Base-by-base conservation (phyloP, 1,140 invertebrate genomes). In the Drosophila truncata region DNA sequence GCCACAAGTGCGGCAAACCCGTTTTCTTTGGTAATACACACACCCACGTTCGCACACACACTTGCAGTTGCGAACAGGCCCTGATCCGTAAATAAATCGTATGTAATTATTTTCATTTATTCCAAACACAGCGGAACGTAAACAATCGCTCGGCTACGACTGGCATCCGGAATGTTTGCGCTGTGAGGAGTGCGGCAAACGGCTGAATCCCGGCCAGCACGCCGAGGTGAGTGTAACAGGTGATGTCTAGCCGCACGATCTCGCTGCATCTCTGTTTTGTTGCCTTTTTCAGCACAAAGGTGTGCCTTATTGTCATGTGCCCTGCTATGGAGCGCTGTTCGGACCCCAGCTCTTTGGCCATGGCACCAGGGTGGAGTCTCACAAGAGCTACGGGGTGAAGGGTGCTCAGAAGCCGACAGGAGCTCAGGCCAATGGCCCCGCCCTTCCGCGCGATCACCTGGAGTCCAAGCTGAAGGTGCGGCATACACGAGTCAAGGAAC, bases 141-240 rank as follows among this genome's bases (percentile, higher is more conserved):
- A 97, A 93, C 96, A 97, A 90, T 98, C 97, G 6, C 92, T 98
- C 47, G 97, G 97, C 23, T 98, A 98, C 91, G 97, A 98, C 91
- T 98, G 97, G 97, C 97, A 98, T 95, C 96, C 97, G 49, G 96
- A 97, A 92, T 98, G 97, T 94, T 94, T 98, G 72, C 94, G 96
- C 64, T 98, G 97, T 93, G 96, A 97, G 88, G 97, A 98, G 93
- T 98, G 97, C 93, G 96, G 96, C 8, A 98, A 98, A 93, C 94
- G 97, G n/a, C 93, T 98, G 39, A 96, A 97, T 92, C 96, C 97
- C 64, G 97, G 97, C 33, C 96, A 97, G 91, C 97, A 98, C 94
- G 97, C 97, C 57, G 97, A 98, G 94, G 96, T 97, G 71, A 49
- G 57, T 71, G 58, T 14, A 65, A 65, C 44, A 64, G 25, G 42